Evolutionary conservation across 2,888 invertebrate species (phyloP).

Genomic region (Campaea margaritaria): DNA sequence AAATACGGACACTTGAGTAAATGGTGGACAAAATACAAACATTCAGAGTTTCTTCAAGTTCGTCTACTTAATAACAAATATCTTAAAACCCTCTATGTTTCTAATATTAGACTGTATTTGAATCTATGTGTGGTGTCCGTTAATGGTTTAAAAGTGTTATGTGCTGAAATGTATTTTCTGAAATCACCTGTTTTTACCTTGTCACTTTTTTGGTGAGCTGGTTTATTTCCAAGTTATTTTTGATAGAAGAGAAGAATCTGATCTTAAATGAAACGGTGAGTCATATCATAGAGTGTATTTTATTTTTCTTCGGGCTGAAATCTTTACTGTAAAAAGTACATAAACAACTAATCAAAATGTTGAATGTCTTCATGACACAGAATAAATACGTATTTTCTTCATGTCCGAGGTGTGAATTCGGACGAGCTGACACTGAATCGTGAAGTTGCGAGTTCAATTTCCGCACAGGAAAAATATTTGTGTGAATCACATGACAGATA

Average conservation of each 20-base stretch:
- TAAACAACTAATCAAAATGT: too few relatives aligned
- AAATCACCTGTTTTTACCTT: background rate
- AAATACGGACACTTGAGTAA: conserved; percentile 38
- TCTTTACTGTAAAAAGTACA: too few relatives aligned
- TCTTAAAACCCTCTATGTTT: background rate
- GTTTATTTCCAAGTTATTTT: conserved; percentile 23
- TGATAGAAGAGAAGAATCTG: conserved; percentile 29
- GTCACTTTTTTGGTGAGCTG: conserved; percentile 11
- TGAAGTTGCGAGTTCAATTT: too few relatives aligned
- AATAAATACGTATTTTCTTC: too few relatives aligned
- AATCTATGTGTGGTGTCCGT: background rate
- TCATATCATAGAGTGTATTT: background rate
- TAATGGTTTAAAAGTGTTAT: background rate
- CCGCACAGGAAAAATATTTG: too few relatives aligned
- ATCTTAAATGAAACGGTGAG: conserved; percentile 38
- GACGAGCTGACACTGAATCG: too few relatives aligned
- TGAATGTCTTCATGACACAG: too few relatives aligned
- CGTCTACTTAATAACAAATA: background rate
- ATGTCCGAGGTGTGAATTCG: too few relatives aligned
- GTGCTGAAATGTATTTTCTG: conserved; percentile 17
- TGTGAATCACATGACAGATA: too few relatives aligned
- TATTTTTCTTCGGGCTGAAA: too few relatives aligned
- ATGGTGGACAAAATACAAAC: conserved; percentile 31
- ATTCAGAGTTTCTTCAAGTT: conserved; percentile 7
- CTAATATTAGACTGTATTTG: background rate